Evolutionary conservation across 2,797 vertebrate species (phyloP), one percentile per base, ranked within the genome.

Genomic region (Heterohyrax brucei): DNA sequence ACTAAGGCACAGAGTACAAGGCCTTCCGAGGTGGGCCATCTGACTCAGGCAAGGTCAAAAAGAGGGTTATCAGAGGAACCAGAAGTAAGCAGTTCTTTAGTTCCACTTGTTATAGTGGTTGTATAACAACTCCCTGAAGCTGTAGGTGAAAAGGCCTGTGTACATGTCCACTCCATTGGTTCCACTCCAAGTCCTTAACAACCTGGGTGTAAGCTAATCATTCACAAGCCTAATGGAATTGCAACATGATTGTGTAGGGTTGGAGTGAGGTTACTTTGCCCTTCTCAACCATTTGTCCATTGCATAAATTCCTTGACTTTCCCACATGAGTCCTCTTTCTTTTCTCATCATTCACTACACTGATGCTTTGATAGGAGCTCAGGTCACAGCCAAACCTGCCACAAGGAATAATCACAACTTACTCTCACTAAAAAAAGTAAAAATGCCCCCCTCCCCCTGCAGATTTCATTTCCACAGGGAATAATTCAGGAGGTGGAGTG

Each of bases 141-240:
- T 78, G 4, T 0, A 85, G 73, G 78, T 83, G 73, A 91, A 95
- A 92, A 87, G 46, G 46, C 48, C 68, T 84, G 30, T 66, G 94
- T 53, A 44, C 80, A 46, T 5, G 48, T 30, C 21, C 87, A 4
- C 96, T 76, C 79, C 91, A 98, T 96, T 96, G 22, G 98, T 97
- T 98, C 97, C 96, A 94, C 97, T 98, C 79, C 95, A 84, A 70
- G 72, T 56, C 77, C 76, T 93, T 84, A 72, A 97, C 24, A 87
- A 28, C 78, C 53, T 73, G 81, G 82, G 56, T 28, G 16, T 66
- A 53, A 94, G 98, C 92, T 98, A 99, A 99, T 98, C 94, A 98
- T 98, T 99, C 93, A 98, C 98, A 80, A 95, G 79, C 13, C 94
- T 98, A 98, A 98, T 97, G 93, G 68, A 93, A 87, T 83, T 28